phyloP scores from a whole-genome alignment of 2,113 vertebrate genomes.

The Tragelaphus strepsiceros region DNA sequence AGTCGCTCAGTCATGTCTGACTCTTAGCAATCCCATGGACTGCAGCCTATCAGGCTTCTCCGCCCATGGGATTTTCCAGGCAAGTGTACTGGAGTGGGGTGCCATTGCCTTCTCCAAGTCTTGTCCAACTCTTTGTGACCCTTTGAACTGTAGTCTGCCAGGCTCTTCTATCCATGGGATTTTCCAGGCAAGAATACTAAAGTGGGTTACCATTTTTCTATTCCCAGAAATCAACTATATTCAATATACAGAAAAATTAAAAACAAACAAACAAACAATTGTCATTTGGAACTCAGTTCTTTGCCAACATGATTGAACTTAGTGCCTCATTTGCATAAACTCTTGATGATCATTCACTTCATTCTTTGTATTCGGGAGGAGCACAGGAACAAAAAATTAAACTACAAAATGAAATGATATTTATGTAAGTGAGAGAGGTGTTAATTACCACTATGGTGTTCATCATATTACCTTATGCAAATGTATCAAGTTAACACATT shows the following conservation, averaged over 20 bases:
- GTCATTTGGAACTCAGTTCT: background rate
- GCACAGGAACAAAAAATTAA: background rate
- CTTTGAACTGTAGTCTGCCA: no score
- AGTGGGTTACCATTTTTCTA: no score
- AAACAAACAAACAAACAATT: background rate
- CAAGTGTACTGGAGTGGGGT: background rate
- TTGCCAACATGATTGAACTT: background rate
- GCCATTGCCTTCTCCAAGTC: background rate
- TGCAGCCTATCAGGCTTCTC: background rate
- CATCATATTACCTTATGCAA: background rate
- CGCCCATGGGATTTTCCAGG: background rate
- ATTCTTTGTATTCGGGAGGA: background rate
- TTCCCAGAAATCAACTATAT: no score
- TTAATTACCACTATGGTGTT: background rate
- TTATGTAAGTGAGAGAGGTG: background rate
- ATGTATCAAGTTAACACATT: background rate
- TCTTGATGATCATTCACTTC: background rate
- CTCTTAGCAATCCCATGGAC: background rate
- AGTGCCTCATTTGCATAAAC: background rate
- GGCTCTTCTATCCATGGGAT: no score
- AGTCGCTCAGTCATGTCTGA: no score
- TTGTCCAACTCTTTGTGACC: no score
- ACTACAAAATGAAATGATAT: background rate
- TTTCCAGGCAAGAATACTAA: no score
- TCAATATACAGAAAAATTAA: background rate